Percentiles rank a stretch among this genome's conserved stretches.
Conservation (phyloP, 2,888 invertebrate species). For the Lasioglossum leucozonium region DNA sequence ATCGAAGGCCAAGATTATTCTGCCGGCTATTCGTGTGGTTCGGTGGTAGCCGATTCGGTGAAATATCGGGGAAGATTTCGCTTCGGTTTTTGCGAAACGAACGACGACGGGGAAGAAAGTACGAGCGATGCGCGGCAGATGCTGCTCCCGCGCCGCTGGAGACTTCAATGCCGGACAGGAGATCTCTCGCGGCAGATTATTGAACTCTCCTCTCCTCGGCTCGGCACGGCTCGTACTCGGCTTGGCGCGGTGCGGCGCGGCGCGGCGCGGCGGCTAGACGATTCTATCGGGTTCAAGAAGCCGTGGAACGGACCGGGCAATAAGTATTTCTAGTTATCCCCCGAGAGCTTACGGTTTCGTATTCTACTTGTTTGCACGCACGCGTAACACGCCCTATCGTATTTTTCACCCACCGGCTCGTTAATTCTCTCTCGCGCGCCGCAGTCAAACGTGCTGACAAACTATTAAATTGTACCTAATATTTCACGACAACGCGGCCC, state of each 20-base stretch:
- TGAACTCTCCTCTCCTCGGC: slow-evolving; percentile 61
- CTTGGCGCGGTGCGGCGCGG: neutral
- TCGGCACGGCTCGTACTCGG: no score
- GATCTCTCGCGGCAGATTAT: slow-evolving; percentile 67
- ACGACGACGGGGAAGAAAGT: slow-evolving; percentile 25
- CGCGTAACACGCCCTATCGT: slow-evolving; percentile 54
- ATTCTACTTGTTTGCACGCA: slow-evolving; percentile 49
- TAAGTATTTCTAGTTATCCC: slow-evolving; percentile 58
- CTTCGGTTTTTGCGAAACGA: slow-evolving; percentile 38
- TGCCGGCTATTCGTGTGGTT: neutral
- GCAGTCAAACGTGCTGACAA: slow-evolving; percentile 43
- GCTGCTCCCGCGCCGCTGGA: slow-evolving; percentile 66
- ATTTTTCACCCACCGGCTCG: slow-evolving; percentile 36
- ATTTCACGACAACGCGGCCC: slow-evolving; percentile 35
- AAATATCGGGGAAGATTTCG: slow-evolving; percentile 6
- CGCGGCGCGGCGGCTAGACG: slow-evolving; percentile 47
- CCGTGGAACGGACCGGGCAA: slow-evolving; percentile 54
- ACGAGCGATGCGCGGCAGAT: slow-evolving; percentile 27
- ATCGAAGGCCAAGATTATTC: neutral
- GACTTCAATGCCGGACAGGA: slow-evolving; percentile 81
- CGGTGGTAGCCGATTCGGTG: slow-evolving; percentile 24
- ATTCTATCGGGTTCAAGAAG: slow-evolving; percentile 63
- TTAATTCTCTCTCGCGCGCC: slow-evolving; percentile 32
- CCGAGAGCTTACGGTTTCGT: slow-evolving; percentile 29
- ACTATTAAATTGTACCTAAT: slow-evolving; percentile 45